These are phyloP conservation scores for Carcharodon carcharias DNA, from an alignment of 2,797 vertebrate genomes.

Conservation along the genomic window DNA sequence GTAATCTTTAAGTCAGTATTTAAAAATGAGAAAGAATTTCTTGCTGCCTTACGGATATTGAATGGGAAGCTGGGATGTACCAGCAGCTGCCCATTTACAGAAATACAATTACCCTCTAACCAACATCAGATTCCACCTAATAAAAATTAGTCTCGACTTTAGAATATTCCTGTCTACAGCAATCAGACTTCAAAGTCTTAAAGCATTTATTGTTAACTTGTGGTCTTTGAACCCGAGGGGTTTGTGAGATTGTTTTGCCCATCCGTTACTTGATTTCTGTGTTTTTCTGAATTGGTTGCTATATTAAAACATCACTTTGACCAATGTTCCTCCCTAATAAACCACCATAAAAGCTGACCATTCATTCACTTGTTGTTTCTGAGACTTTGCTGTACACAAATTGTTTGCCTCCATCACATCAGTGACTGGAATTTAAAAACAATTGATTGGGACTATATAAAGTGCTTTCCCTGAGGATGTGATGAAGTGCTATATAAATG, in stretches of 20 bases:
- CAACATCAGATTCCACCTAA: neutral
- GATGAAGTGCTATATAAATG: neutral
- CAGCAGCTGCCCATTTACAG: neutral
- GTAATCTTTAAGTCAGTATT: neutral
- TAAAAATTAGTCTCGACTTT: neutral
- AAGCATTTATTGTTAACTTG: neutral
- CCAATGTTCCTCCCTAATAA: neutral
- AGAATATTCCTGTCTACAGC: neutral
- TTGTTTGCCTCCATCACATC: neutral
- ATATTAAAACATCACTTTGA: neutral
- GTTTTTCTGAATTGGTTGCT: neutral
- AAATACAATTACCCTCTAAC: neutral
- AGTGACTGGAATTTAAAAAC: neutral
- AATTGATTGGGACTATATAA: neutral
- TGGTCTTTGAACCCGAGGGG: neutral
- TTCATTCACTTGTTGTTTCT: neutral
- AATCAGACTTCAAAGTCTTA: neutral
- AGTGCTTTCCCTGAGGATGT: neutral
- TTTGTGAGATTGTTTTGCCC: neutral
- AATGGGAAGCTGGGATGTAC: neutral
- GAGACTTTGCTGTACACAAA: neutral
- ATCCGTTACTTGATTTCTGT: neutral
- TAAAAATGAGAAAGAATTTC: neutral
- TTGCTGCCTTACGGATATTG: neutral
- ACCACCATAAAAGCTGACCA: too few species aligned